Percentiles rank a stretch among this genome's conserved stretches.
Evolutionary conservation across 2,113 vertebrate genomes (phyloP).

Genomic region (Odocoileus virginianus): DNA sequence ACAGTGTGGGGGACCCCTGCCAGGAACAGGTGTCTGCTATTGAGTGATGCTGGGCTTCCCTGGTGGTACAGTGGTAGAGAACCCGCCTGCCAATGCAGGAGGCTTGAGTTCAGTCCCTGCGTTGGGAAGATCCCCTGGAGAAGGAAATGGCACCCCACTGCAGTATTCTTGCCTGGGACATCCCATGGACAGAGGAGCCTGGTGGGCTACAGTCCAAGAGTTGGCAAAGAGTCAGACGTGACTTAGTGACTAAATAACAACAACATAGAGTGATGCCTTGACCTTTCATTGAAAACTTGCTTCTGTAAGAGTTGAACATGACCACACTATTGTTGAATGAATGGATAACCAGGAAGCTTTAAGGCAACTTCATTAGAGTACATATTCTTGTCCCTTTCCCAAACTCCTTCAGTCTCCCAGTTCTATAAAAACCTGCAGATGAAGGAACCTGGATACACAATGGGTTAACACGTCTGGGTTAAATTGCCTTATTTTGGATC

Average conservation of each 20-base stretch:
- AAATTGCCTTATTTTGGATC: not conserved
- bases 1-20: not conserved
- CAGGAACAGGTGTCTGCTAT: not conserved
- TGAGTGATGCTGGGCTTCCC: not conserved
- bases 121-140: not conserved
- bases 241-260: not conserved
- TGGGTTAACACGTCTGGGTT: not conserved
- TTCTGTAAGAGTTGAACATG: not conserved
- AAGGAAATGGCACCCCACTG: not conserved
- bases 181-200: not conserved
- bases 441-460: not conserved
- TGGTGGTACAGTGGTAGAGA: not conserved
- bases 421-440: not conserved
- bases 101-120: not conserved
- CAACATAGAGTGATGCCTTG: not conserved
- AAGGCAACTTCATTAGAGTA: not conserved
- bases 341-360: not conserved
- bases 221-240: not conserved
- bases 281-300: not conserved
- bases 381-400: not conserved
- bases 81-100: not conserved
- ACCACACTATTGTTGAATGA: not conserved
- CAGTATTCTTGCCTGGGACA: not conserved
- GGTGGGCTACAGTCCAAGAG: not conserved
- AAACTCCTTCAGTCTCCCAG: not conserved